Evolutionary conservation across 2,888 invertebrate species (phyloP).

Genomic region (Caenorhabditis uteleia): DNA sequence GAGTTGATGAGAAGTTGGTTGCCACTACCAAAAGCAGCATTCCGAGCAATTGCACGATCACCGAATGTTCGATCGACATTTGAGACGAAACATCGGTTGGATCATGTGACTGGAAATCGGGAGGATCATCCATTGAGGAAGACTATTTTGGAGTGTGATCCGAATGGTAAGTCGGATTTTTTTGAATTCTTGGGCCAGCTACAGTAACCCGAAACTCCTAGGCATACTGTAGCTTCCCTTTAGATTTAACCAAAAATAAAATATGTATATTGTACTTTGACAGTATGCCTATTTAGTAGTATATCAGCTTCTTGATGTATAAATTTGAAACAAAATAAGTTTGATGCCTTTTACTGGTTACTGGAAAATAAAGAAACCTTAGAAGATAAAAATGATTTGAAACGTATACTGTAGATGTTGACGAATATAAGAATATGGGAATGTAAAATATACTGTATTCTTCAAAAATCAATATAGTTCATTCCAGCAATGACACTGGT

Average conservation of each 20-base stretch:
- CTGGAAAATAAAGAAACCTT: too few relatives aligned
- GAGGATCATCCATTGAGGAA: slow-evolving; percentile 32
- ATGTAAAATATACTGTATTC: background rate
- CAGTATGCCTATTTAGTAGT: too few relatives aligned
- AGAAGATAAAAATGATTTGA: too few relatives aligned
- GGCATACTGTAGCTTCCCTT: too few relatives aligned
- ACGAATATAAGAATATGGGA: too few relatives aligned
- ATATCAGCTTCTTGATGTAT: too few relatives aligned
- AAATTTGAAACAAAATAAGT: too few relatives aligned
- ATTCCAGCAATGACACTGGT: slow-evolving; percentile 34
- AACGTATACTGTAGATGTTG: too few relatives aligned
- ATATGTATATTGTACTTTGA: too few relatives aligned
- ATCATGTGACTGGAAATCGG: slow-evolving; percentile 38
- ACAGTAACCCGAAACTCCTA: background rate
- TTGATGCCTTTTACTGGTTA: too few relatives aligned
- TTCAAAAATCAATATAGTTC: background rate
- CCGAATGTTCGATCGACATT: slow-evolving; percentile 47
- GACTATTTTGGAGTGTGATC: slow-evolving; percentile 23
- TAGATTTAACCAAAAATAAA: too few relatives aligned
- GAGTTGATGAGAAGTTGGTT: slow-evolving; percentile 66
- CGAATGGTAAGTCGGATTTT: slow-evolving; percentile 11
- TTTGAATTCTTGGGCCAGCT: background rate
- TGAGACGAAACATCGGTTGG: slow-evolving; percentile 24
- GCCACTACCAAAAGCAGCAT: slow-evolving; percentile 59
- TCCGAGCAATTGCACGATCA: slow-evolving; percentile 54